Conservation (phyloP, 2,888 invertebrate species). For the Monochamus alternatus region DNA sequence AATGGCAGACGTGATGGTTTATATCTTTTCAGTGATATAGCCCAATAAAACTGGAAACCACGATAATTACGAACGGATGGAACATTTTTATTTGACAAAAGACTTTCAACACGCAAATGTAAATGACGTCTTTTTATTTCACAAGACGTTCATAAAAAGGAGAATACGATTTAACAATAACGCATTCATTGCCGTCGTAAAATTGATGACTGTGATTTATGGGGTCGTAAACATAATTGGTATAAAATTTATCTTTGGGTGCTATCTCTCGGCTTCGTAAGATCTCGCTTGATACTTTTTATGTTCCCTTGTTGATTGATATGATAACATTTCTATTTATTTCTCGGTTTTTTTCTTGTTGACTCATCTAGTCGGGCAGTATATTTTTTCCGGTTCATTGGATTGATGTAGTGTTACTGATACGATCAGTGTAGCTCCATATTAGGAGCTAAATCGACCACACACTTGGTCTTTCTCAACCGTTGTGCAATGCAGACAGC, state of each 20-base stretch:
- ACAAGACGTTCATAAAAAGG: constrained; percentile 33
- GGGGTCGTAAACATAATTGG: constrained; percentile 51
- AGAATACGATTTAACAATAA: constrained; percentile 40
- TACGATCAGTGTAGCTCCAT: too few relatives aligned
- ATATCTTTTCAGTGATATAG: constrained; percentile 41
- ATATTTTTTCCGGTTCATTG: too few relatives aligned
- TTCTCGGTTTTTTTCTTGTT: not conserved
- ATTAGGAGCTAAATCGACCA: too few relatives aligned
- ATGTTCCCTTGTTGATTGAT: constrained; percentile 21
- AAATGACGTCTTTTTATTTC: constrained; percentile 39
- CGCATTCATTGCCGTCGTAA: constrained; percentile 49
- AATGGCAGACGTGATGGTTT: constrained; percentile 26
- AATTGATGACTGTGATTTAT: constrained; percentile 53
- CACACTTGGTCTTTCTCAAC: too few relatives aligned
- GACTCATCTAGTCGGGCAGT: not conserved
- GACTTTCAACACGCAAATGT: constrained; percentile 55
- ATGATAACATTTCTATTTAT: constrained; percentile 24
- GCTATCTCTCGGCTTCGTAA: constrained; percentile 27
- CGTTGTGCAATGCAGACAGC: too few relatives aligned
- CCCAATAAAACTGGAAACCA: constrained; percentile 49
- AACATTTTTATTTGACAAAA: constrained; percentile 53
- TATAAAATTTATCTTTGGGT: constrained; percentile 47
- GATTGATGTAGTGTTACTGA: too few relatives aligned
- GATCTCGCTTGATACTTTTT: constrained; percentile 26
- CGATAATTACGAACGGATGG: constrained; percentile 50